Evolutionary conservation across 2,888 invertebrate genomes (phyloP).

Genomic region (Drosophila antonietae): DNA sequence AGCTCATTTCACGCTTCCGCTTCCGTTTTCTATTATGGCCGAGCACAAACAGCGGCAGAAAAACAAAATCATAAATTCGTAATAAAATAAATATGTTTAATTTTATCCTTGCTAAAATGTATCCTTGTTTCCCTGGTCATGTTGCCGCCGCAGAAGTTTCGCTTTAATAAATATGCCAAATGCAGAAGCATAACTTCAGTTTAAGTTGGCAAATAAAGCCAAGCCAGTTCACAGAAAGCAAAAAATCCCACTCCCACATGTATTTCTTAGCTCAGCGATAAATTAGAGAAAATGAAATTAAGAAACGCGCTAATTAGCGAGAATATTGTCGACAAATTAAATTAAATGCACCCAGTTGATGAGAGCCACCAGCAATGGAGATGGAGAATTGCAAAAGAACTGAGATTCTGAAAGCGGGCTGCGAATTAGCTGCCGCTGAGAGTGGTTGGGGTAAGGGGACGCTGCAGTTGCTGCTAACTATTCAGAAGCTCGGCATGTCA

Average conservation of each 20-base stretch:
- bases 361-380: constrained; percentile 33
- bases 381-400: constrained; percentile 6
- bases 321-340: constrained; percentile 65
- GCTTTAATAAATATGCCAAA: constrained; percentile 60
- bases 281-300: constrained; percentile 69
- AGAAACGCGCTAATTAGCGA: constrained; percentile 65
- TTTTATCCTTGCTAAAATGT: constrained; percentile 59
- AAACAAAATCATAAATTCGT: constrained; percentile 81
- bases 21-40: constrained; percentile 72
- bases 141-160: constrained; percentile 49
- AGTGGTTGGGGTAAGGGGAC: background rate
- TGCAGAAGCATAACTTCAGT: constrained; percentile 65
- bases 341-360: constrained; percentile 69
- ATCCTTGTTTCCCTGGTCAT: constrained; percentile 45
- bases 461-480: constrained; percentile 44
- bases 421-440: background rate
- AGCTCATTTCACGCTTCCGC: constrained; percentile 80
- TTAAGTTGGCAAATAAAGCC: constrained; percentile 51
- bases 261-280: constrained; percentile 28
- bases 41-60: constrained; percentile 42
- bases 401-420: background rate
- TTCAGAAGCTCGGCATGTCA: constrained; percentile 45
- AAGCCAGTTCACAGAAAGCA: background rate
- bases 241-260: constrained; percentile 18
- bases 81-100: constrained; percentile 76